Conservation (phyloP, 2,797 vertebrate genomes). For the Ateles fusciceps region DNA sequence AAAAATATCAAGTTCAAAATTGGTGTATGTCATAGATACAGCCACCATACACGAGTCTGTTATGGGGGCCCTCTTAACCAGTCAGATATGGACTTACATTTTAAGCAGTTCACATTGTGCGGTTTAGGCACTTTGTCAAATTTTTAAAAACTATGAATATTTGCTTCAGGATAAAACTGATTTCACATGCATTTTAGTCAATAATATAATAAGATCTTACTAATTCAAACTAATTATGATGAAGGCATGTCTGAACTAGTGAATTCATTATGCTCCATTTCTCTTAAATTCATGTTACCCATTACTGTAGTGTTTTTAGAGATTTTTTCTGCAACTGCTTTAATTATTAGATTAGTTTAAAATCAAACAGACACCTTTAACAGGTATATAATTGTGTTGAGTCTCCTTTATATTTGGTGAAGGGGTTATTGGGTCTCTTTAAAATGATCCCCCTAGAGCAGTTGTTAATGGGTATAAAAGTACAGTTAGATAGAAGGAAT, state of each 20-base stretch:
- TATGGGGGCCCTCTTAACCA: neutral
- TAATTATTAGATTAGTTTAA: slow-evolving; percentile 19
- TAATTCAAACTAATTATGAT: slow-evolving; percentile 30
- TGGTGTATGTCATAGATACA: neutral
- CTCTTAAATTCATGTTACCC: slow-evolving; percentile 8
- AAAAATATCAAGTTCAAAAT: slow-evolving; percentile 3
- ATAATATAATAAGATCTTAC: neutral
- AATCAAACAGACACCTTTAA: neutral
- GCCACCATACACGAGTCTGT: neutral
- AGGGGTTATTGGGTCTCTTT: neutral
- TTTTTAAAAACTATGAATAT: neutral
- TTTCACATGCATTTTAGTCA: neutral
- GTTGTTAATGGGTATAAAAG: neutral
- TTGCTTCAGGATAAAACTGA: slow-evolving; percentile 20
- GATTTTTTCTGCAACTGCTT: neutral
- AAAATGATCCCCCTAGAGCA: neutral
- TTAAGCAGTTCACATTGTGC: neutral
- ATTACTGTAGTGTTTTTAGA: neutral
- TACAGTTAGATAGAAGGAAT: neutral
- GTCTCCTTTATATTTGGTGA: neutral
- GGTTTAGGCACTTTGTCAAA: neutral
- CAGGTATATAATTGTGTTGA: neutral
- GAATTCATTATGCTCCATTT: neutral
- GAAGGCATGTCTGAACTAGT: neutral
- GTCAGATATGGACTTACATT: rapidly evolving